Evolutionary conservation across 2,797 vertebrate genomes (phyloP).

Genomic region (Enteromius treurensis): DNA sequence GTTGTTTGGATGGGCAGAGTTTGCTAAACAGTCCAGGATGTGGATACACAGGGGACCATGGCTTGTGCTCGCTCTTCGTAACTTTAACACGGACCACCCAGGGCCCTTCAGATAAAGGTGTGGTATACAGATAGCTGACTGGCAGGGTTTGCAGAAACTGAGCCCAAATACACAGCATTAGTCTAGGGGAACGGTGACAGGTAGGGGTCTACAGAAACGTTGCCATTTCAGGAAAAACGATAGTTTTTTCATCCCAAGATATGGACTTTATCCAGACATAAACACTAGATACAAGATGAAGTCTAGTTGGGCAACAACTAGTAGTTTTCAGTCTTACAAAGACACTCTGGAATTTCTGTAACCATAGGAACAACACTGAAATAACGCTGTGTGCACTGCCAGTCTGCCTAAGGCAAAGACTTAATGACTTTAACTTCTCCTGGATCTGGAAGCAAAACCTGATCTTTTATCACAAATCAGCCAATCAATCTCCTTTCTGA

Average conservation of each 20-base stretch:
- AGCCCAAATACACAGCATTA: constrained; percentile 6
- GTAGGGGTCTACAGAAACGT: not conserved
- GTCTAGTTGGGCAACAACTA: constrained; percentile 33
- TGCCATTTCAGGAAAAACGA: constrained; percentile 1
- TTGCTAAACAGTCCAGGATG: constrained; percentile 58
- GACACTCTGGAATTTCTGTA: constrained; percentile 45
- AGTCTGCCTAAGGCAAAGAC: constrained; percentile 42
- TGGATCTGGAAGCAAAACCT: constrained; percentile 34
- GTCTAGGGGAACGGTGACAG: not conserved
- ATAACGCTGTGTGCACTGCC: constrained; percentile 45
- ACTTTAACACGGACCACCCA: constrained; percentile 59
- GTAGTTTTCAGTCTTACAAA: constrained; percentile 23
- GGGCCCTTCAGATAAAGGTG: constrained; percentile 38
- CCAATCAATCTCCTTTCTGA: constrained; percentile 22
- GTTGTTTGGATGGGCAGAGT: constrained; percentile 60
- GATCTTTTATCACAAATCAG: constrained; percentile 34
- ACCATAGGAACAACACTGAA: constrained; percentile 29
- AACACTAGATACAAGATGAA: constrained; percentile 23
- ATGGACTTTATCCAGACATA: constrained; percentile 11
- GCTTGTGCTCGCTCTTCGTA: constrained; percentile 51
- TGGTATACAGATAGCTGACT: constrained; percentile 45
- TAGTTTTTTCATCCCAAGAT: constrained; percentile 29
- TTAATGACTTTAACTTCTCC: constrained; percentile 34
- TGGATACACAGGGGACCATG: constrained; percentile 43
- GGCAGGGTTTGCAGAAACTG: constrained; percentile 28